Conservation (phyloP, 2,888 invertebrate species). For the Amphipyra berbera region DNA sequence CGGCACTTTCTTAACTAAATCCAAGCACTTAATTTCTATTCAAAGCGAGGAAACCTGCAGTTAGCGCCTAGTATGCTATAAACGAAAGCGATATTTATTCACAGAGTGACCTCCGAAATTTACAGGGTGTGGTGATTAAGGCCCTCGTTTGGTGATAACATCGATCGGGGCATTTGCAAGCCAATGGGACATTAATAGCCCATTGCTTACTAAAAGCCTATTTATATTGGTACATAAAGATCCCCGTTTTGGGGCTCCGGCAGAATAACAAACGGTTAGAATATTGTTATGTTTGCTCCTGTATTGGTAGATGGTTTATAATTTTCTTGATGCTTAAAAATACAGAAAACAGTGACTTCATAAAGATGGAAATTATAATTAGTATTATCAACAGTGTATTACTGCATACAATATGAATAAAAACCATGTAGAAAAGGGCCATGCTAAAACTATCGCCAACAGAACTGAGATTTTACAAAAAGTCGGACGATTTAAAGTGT, state of each 20-base stretch:
- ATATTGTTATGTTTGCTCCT: slow-evolving; percentile 39
- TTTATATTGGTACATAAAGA: slow-evolving; percentile 59
- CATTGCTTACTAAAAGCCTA: slow-evolving; percentile 62
- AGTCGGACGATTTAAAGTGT: neutral
- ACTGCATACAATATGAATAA: too few species aligned
- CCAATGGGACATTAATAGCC: slow-evolving; percentile 56
- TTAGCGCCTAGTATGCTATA: slow-evolving; percentile 46
- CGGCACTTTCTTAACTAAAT: slow-evolving; percentile 1
- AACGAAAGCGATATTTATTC: slow-evolving; percentile 60
- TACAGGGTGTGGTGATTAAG: slow-evolving; percentile 60
- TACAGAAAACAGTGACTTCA: neutral
- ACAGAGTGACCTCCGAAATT: slow-evolving; percentile 56
- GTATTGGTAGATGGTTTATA: slow-evolving; percentile 31
- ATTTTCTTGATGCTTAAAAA: slow-evolving; percentile 22
- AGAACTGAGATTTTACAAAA: too few species aligned
- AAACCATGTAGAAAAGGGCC: too few species aligned
- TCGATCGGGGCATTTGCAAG: slow-evolving; percentile 60
- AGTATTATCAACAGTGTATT: too few species aligned
- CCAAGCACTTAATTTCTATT: slow-evolving; percentile 15
- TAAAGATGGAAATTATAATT: too few species aligned
- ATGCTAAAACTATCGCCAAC: too few species aligned
- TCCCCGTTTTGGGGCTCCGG: slow-evolving; percentile 32
- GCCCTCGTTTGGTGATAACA: slow-evolving; percentile 57
- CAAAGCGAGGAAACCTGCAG: slow-evolving; percentile 23
- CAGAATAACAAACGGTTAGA: slow-evolving; percentile 46